These are phyloP conservation scores for Hydrochoerus hydrochaeris DNA, from an alignment of 2,113 vertebrate genomes.

Conservation along the genomic window DNA sequence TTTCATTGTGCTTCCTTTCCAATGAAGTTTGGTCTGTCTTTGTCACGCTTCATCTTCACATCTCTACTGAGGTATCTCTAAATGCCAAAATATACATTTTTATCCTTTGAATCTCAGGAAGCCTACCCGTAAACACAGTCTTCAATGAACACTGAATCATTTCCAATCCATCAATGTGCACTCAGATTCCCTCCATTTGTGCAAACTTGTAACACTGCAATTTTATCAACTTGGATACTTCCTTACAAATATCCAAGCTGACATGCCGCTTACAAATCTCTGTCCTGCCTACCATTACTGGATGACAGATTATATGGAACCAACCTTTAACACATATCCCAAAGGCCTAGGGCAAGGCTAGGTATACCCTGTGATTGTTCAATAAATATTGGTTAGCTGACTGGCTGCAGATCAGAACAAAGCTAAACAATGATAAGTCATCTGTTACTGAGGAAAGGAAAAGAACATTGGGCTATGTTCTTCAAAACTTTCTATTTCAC, in stretches of 20 bases:
- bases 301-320: not conserved
- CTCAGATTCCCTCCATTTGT: not conserved
- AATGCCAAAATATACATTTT: not conserved
- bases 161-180: not conserved
- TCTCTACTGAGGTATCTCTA: not conserved
- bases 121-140: not conserved
- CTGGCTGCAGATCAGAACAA: not conserved
- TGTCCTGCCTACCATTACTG: not conserved
- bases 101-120: not conserved
- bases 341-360: not conserved
- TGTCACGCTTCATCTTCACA: not conserved
- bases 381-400: slow-evolving; percentile 2
- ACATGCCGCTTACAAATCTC: not conserved
- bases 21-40: not conserved
- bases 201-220: not conserved
- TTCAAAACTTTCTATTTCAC: not conserved
- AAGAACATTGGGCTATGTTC: not conserved
- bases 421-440: not conserved
- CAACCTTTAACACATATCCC: not conserved
- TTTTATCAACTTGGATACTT: not conserved
- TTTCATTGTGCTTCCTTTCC: not conserved
- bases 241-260: not conserved
- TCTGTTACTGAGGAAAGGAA: not conserved
- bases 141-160: not conserved
- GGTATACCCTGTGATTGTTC: not conserved